These are phyloP conservation scores for Brachionus manjavacas DNA, from an alignment of 1,140 invertebrate genomes.

Conservation along the genomic window DNA sequence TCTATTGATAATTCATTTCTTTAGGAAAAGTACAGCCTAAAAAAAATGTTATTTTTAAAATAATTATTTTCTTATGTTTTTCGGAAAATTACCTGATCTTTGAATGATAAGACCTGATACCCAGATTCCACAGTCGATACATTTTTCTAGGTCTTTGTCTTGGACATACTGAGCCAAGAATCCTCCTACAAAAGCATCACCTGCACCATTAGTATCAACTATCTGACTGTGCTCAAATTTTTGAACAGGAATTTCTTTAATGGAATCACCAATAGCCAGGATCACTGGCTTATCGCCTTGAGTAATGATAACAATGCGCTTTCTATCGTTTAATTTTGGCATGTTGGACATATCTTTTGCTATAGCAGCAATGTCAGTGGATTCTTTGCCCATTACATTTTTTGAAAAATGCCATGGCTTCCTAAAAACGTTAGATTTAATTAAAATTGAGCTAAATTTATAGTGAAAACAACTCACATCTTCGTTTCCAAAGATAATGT, in stretches of 20 bases:
- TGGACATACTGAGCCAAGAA: conserved; percentile 85
- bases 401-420: conserved; percentile 79
- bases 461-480: conserved; percentile 59
- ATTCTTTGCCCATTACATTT: conserved; percentile 56
- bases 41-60: background rate
- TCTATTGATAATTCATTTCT: conserved; percentile 30
- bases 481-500: conserved; percentile 94
- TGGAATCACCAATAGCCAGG: conserved; percentile 63
- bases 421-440: conserved; percentile 59
- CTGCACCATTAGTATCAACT: conserved; percentile 95
- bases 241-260: conserved; percentile 11
- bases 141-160: conserved; percentile 68
- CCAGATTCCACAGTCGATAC: conserved; percentile 72
- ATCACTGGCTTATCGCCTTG: conserved; percentile 80
- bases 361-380: conserved; percentile 74
- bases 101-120: conserved; percentile 52
- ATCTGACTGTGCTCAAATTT: conserved; percentile 64
- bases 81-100: conserved; percentile 45
- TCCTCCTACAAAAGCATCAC: conserved; percentile 82
- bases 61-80: background rate
- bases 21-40: conserved; percentile 27
- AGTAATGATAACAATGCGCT: conserved; percentile 76
- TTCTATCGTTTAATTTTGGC: conserved; percentile 69
- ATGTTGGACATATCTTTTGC: conserved; percentile 70
- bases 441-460: background rate